Base-by-base conservation (phyloP, 64 coral and sea anemone species). In the Astreopora myriophthalma region DNA sequence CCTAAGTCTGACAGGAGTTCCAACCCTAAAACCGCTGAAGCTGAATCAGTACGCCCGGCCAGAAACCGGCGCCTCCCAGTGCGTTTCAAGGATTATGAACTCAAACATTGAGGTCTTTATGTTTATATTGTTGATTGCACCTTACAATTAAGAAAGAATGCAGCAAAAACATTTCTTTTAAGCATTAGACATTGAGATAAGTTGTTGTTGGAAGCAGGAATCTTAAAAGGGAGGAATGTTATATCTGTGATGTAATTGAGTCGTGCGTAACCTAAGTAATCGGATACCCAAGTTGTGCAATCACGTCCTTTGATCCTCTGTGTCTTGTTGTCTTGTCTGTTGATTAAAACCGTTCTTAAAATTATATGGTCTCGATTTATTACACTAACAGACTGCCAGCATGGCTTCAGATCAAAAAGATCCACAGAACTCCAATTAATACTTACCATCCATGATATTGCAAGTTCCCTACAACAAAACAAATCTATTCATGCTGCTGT, bases 81-180 rank as follows among this genome's bases (percentile, higher is more conserved):
- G 17, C 33, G 28, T 37, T 64, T 65, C 9, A 84, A 84, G 7
- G 79, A 84, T 48, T 84, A 60, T 84, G 26, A 84, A 84, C 33
- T 84, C 65, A 31, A 60, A 30, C 48, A 49, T 81, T 74, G 38
- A 34, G 34, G 8, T 32, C 25, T 76, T 40, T 58, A 12, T 9
- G 16, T 14, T 19, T 58, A 58, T 58, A 16, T 14, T 58, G 8
- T 46, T 46, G 42, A 11, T 46, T 46, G 42, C 42, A 46, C 42
- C 11, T 46, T 46, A 46, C 42, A 46, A 46, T 46, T 46, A 46
- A 46, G 42, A 46, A 46, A 46, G 42, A 46, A 46, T 6, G 42
- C 42, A 46, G 51, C 51, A 57, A 57, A 17, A 57, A 19, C 42
- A 46, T 46, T 46, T 46, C 4, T 46, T 46, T 46, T 4, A 46